Evolutionary conservation across 2,113 vertebrate species (phyloP).

Genomic region (Numida meleagris): DNA sequence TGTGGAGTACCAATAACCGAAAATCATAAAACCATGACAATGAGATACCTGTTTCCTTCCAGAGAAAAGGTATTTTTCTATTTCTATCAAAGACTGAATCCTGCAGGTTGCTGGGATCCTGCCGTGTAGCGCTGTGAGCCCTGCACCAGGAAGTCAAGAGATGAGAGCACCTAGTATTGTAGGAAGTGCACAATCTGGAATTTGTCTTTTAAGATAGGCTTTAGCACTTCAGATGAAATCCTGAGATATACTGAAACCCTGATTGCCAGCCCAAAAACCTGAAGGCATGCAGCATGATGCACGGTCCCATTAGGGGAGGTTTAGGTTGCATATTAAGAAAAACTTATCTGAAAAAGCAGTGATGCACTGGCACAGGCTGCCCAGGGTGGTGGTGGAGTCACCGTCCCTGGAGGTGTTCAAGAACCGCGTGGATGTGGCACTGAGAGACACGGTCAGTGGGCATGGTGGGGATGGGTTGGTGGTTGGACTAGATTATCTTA

Average conservation of each 20-base stretch:
- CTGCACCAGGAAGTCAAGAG: background rate
- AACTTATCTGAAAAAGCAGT: too few relatives aligned
- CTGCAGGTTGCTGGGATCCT: background rate
- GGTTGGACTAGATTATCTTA: too few relatives aligned
- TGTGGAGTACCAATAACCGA: too few relatives aligned
- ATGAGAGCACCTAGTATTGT: background rate
- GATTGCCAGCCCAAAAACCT: background rate
- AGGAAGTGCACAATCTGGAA: background rate
- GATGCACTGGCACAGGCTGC: too few relatives aligned
- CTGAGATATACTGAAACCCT: background rate
- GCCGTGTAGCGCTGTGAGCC: background rate
- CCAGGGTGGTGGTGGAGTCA: too few relatives aligned
- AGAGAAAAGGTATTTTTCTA: background rate
- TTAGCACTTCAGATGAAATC: background rate
- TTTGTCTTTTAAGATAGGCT: background rate
- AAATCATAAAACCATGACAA: too few relatives aligned
- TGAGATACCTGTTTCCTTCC: background rate
- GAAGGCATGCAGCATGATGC: background rate
- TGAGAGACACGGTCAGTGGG: too few relatives aligned
- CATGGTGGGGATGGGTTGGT: too few relatives aligned
- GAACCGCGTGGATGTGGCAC: too few relatives aligned
- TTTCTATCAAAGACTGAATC: background rate
- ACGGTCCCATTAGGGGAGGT: background rate
- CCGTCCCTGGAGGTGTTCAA: too few relatives aligned
- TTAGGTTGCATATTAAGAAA: too few relatives aligned